These are phyloP conservation scores for Cataglyphis rosenhaueri DNA, from an alignment of 2,888 invertebrate species.

Conservation along the genomic window DNA sequence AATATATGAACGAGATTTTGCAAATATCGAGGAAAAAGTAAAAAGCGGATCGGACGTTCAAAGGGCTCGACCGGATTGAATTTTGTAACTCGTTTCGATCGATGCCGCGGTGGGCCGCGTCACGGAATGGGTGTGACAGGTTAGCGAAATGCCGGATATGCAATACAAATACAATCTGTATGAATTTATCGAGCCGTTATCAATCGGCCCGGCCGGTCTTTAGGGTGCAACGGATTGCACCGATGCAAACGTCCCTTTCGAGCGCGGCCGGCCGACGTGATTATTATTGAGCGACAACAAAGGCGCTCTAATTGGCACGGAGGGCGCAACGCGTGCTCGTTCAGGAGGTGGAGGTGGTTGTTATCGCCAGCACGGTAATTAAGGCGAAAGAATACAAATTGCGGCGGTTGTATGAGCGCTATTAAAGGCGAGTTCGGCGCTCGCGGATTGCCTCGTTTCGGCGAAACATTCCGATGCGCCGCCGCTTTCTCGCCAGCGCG, in stretches of 20 bases:
- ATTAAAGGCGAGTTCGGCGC: conserved; percentile 18
- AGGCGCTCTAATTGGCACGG: conserved; percentile 42
- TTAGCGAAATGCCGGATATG: conserved; percentile 30
- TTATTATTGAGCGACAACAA: conserved; percentile 49
- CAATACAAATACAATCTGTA: conserved; percentile 35
- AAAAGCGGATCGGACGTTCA: background rate
- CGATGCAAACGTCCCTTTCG: conserved; percentile 34
- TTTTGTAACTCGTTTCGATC: conserved; percentile 5
- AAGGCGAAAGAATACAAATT: conserved; percentile 47
- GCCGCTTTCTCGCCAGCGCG: background rate
- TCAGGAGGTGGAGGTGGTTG: background rate
- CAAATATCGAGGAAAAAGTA: background rate
- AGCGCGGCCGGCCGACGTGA: conserved; percentile 18
- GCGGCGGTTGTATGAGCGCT: conserved; percentile 25
- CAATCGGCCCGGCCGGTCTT: conserved; percentile 30
- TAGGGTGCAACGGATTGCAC: conserved; percentile 39
- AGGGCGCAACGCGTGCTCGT: conserved; percentile 38
- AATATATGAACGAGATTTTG: conserved; percentile 23
- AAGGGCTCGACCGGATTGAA: conserved; percentile 43
- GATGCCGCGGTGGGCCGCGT: background rate
- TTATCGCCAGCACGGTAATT: conserved; percentile 37
- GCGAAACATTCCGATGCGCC: conserved; percentile 7
- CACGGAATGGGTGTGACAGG: conserved; percentile 33
- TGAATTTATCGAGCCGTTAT: conserved; percentile 32
- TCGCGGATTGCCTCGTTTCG: conserved; percentile 4